Base-by-base conservation (phyloP, 2,888 invertebrate genomes). In the Chironomus tentans region DNA sequence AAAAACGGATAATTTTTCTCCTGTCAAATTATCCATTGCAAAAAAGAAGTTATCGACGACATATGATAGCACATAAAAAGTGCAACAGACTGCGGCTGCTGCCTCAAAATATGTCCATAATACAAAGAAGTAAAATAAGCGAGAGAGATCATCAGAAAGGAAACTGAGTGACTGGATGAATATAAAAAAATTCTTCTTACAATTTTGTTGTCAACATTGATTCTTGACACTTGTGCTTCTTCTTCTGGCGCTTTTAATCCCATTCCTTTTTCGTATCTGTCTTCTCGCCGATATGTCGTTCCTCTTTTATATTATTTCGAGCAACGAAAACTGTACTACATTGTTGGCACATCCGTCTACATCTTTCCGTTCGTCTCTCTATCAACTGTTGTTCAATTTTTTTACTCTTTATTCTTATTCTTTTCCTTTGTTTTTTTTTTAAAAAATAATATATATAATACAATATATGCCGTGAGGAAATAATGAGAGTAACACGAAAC, bases 401-500 rank as follows among this genome's bases (percentile, higher is more conserved):
- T n/a, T n/a, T n/a, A n/a, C n/a, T n/a, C n/a, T n/a, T n/a, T n/a
- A n/a, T n/a, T n/a, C n/a, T n/a, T n/a, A n/a, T n/a, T n/a, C n/a
- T n/a, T 50, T 50, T 38, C 10, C 2, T 38, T 38, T 38, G 7
- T 38, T 38, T 38, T 38, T 10, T 38, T 38, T 38, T 38, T 38
- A 38, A n/a, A n/a, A n/a, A 38, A 38, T 38, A 38, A 38, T 38
- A 38, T 38, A 38, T 38, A 38, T 38, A 38, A 38, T 38, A 38
- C 38, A 38, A 62, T 15, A 62, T 62, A 62, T 62, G 62, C 62
- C 62, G 62, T 62, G 62, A 62, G 62, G 62, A 62, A 62, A 62
- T 62, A 62, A 62, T 62, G 62, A 62, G 61, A 72, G 72, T 50
- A 72, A 72, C 72, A 72, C 62, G 72, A 72, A 72, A 72, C 72